These are phyloP conservation scores for Periplaneta americana DNA, from an alignment of 1,140 invertebrate genomes.

Conservation along the genomic window DNA sequence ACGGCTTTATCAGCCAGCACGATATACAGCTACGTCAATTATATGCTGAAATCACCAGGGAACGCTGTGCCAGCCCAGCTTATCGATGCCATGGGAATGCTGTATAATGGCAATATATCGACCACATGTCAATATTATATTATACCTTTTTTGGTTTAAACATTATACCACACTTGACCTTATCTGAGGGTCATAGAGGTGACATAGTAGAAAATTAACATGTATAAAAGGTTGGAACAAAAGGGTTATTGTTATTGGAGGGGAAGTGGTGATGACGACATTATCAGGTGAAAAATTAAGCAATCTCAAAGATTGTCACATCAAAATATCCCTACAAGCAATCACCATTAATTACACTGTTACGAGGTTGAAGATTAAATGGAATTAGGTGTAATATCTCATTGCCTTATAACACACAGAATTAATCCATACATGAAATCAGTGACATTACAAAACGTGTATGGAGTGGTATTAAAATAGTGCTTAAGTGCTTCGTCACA, in stretches of 20 bases:
- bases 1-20: neutral
- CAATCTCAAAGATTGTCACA: neutral
- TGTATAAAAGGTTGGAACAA: neutral
- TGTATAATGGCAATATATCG: neutral
- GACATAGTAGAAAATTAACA: neutral
- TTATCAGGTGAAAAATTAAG: neutral
- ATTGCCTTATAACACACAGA: no score
- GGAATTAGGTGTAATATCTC: no score
- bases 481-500: no score
- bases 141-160: neutral
- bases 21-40: neutral
- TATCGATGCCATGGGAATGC: neutral
- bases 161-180: neutral
- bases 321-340: no score
- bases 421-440: no score
- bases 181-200: neutral
- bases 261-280: neutral
- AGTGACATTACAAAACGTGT: no score
- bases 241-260: neutral
- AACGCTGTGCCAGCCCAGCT: neutral
- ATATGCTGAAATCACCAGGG: neutral
- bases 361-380: no score
- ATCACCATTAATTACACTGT: no score
- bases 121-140: neutral
- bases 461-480: no score